These are phyloP conservation scores for Drosophila silvestris DNA, from an alignment of 2,888 invertebrate species.

Conservation along the genomic window DNA sequence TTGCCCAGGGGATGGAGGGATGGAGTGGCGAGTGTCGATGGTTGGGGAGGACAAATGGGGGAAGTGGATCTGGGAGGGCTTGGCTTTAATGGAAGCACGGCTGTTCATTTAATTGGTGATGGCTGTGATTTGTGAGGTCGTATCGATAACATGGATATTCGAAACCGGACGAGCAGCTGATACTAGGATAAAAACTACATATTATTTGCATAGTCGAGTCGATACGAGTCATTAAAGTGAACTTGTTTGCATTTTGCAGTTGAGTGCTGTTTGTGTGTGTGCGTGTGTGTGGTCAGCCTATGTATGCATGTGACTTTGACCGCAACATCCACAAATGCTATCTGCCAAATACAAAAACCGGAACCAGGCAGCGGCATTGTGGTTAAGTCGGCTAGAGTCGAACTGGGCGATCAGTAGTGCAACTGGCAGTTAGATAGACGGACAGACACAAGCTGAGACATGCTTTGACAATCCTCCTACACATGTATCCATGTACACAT, in stretches of 20 bases:
- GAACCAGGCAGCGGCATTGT: slow-evolving; percentile 29
- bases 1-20: slow-evolving; percentile 11
- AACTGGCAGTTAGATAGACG: slow-evolving; percentile 17
- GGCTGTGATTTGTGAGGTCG: slow-evolving; percentile 73
- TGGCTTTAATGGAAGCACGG: slow-evolving; percentile 70
- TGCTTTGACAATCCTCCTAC: slow-evolving; percentile 16
- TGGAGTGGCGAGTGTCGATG: background rate
- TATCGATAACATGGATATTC: slow-evolving; percentile 60
- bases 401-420: slow-evolving; percentile 4
- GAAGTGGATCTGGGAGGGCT: slow-evolving; percentile 14
- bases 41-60: background rate
- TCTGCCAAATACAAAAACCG: slow-evolving; percentile 25
- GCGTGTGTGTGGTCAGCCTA: slow-evolving; percentile 44
- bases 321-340: slow-evolving; percentile 50
- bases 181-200: slow-evolving; percentile 25
- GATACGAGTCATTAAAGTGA: slow-evolving; percentile 56
- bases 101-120: slow-evolving; percentile 70
- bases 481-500: background rate
- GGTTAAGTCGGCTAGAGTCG: slow-evolving; percentile 16
- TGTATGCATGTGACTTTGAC: slow-evolving; percentile 49
- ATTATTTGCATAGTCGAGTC: slow-evolving; percentile 47
- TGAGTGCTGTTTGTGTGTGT: slow-evolving; percentile 30
- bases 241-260: slow-evolving; percentile 45
- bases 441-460: slow-evolving; percentile 1
- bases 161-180: background rate